Conservation (phyloP, 2,888 invertebrate species). For the Idaea aversata region DNA sequence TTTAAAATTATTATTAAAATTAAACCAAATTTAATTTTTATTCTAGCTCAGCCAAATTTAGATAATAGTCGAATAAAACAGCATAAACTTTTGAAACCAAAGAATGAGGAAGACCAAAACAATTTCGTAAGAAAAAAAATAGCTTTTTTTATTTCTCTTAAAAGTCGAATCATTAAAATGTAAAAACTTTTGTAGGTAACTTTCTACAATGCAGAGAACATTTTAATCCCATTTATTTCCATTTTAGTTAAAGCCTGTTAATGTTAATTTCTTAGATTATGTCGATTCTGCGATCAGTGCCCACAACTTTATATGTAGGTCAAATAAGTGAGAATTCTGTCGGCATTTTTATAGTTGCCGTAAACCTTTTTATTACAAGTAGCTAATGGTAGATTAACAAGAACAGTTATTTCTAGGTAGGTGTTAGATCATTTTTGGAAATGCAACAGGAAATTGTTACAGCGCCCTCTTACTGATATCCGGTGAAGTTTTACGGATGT, state of each 20-base stretch:
- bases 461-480: slow-evolving; percentile 12
- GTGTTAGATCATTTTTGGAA: slow-evolving; percentile 30
- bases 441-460: slow-evolving; percentile 15
- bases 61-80: background rate
- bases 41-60: background rate
- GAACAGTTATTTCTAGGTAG: slow-evolving; percentile 28
- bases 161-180: background rate
- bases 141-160: background rate
- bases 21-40: too few species aligned
- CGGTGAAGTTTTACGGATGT: slow-evolving; percentile 15
- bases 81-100: background rate
- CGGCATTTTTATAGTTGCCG: slow-evolving; percentile 27
- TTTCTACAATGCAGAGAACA: background rate
- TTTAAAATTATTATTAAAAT: too few species aligned
- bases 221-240: background rate
- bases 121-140: background rate
- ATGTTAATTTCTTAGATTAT: background rate
- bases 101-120: background rate
- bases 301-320: background rate
- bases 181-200: slow-evolving; percentile 1
- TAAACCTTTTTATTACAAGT: slow-evolving; percentile 28
- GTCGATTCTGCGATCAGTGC: background rate
- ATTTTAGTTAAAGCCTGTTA: background rate
- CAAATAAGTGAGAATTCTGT: slow-evolving; percentile 24
- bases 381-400: slow-evolving; percentile 30